Conservation (phyloP, 2,888 invertebrate genomes). For the Eupithecia subfuscata region DNA sequence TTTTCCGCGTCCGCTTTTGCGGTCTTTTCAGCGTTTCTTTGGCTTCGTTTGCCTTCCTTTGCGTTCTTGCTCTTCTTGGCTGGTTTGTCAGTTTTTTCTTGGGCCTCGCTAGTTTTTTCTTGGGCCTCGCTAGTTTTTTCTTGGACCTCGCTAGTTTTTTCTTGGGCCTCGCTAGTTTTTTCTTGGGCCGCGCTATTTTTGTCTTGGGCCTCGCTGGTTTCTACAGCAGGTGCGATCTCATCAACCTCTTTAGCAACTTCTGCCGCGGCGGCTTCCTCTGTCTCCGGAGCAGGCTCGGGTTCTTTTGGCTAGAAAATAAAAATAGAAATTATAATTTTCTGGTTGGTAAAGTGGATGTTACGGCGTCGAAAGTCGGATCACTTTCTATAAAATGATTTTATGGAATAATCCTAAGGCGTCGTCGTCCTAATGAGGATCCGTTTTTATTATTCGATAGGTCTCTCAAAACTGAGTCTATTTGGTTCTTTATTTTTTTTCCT, state of each 20-base stretch:
- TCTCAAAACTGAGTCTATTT: too few relatives aligned
- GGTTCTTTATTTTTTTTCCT: too few relatives aligned
- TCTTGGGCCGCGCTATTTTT: too few relatives aligned
- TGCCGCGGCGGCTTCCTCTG: constrained; percentile 7
- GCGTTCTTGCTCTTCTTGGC: constrained; percentile 24
- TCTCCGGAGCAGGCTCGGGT: constrained; percentile 19
- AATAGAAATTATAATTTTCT: not conserved
- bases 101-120: constrained; percentile 4
- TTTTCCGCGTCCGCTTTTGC: constrained; percentile 17
- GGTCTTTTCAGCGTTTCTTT: constrained; percentile 22
- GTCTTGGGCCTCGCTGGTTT: too few relatives aligned
- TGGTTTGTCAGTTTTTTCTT: constrained; percentile 23
- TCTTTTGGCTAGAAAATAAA: constrained; percentile 33
- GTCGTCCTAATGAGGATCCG: too few relatives aligned
- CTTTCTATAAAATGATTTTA: too few relatives aligned
- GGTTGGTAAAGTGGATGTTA: not conserved
- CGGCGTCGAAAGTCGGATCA: too few relatives aligned
- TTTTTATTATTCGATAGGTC: too few relatives aligned
- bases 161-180: too few relatives aligned
- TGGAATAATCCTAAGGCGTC: too few relatives aligned
- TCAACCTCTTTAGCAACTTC: not conserved
- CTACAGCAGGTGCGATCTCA: constrained; percentile 8
- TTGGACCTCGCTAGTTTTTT: too few relatives aligned
- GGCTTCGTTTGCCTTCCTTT: constrained; percentile 34
- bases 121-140: constrained; percentile 6